phyloP scores from a whole-genome alignment of 2,113 vertebrate species.

The Todiramphus saurophagus region DNA sequence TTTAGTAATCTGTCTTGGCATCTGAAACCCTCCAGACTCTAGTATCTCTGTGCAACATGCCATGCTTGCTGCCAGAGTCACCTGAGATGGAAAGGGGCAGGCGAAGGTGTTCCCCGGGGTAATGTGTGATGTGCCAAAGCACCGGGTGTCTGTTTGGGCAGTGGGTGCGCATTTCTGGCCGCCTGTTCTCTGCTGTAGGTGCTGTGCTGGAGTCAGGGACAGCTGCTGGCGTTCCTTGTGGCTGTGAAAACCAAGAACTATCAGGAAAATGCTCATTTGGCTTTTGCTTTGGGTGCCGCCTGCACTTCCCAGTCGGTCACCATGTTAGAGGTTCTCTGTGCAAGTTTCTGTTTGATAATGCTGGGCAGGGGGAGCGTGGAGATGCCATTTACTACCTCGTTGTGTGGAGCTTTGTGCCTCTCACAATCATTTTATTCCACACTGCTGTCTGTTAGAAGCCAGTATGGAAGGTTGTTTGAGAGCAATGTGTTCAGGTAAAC shows the following conservation, averaged over 20 bases:
- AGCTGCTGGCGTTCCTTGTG: not conserved
- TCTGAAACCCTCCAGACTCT: not conserved
- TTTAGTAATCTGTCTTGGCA: not conserved
- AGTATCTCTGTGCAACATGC: not conserved
- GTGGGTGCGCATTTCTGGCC: not conserved
- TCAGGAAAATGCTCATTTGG: not conserved
- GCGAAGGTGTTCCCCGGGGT: rapidly evolving
- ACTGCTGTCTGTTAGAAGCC: not conserved
- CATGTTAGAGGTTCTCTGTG: not conserved
- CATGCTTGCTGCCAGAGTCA: not conserved
- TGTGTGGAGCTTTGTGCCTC: not conserved
- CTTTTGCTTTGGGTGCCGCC: not conserved
- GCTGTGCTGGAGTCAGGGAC: not conserved
- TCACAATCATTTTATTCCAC: not conserved
- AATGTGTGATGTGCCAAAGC: not conserved
- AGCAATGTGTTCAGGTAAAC: not conserved
- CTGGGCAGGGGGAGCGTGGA: not conserved
- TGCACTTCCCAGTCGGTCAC: not conserved
- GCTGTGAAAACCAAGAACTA: not conserved
- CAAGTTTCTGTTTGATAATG: not conserved
- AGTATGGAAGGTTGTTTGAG: not conserved
- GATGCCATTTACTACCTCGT: not conserved
- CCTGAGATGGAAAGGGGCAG: not conserved
- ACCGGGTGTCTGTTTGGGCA: rapidly evolving
- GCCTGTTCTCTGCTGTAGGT: not conserved